These are phyloP conservation scores for Trematomus loennbergii DNA, from an alignment of 2,113 vertebrate genomes.

Conservation along the genomic window DNA sequence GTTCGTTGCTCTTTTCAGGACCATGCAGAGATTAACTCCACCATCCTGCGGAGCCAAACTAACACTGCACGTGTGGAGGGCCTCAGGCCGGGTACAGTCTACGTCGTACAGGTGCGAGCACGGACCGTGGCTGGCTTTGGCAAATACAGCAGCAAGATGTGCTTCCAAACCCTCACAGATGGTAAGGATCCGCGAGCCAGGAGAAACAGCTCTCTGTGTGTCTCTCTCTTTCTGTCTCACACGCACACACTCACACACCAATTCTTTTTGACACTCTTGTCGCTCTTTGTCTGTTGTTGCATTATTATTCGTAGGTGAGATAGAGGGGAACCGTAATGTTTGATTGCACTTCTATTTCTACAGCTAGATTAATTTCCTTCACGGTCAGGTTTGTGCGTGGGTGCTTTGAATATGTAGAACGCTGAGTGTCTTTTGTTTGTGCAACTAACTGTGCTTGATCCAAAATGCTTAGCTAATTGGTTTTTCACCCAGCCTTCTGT, in stretches of 20 bases:
- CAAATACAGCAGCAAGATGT: constrained; percentile 99
- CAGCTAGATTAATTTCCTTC: constrained; percentile 68
- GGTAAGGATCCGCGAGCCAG: constrained; percentile 85
- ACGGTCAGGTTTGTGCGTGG: constrained; percentile 46
- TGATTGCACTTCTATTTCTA: constrained; percentile 65
- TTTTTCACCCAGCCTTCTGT: constrained; percentile 77
- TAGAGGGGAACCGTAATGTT: constrained; percentile 50
- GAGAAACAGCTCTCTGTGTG: constrained; percentile 55
- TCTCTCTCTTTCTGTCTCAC: constrained; percentile 17
- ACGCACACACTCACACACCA: not conserved
- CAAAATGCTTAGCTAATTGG: constrained; percentile 81
- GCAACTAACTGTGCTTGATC: constrained; percentile 75
- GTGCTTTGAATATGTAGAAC: constrained; percentile 47
- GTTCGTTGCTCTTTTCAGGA: constrained; percentile 83
- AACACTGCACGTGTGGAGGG: constrained; percentile 94
- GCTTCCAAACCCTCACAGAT: constrained; percentile 98
- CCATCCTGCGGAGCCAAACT: constrained; percentile 93
- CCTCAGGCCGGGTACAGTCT: constrained; percentile 92
- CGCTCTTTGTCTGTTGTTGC: constrained; percentile 48
- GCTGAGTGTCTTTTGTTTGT: constrained; percentile 75
- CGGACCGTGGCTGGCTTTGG: constrained; percentile 97
- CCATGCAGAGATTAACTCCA: constrained; percentile 95
- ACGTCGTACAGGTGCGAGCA: constrained; percentile 97
- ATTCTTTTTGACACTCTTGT: constrained; percentile 31
- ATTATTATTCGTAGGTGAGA: constrained; percentile 59